Evolutionary conservation across 2,797 vertebrate species (phyloP), one percentile per base, ranked within the genome.

Genomic region (Dicrostonyx torquatus): DNA sequence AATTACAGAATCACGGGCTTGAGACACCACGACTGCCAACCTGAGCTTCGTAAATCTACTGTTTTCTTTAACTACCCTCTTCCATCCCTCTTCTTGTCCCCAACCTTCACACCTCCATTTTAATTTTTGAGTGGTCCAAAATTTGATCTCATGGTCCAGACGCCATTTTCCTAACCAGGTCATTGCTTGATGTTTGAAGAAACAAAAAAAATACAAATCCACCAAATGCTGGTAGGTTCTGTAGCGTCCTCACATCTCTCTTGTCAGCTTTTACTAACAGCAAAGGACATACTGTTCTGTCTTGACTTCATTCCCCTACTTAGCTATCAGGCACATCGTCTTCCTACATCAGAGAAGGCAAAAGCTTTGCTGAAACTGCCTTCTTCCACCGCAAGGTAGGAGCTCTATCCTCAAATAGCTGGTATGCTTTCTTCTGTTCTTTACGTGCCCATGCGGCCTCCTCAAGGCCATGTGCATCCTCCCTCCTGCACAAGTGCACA

Each of bases 121-220:
- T n/a, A 37, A 92, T 87, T 62, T 62, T 58, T 45, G 24, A 60
- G 3, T 43, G 11, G 40, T 58, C 34, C 43, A 48, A n/a, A 29
- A 84, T 90, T 90, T 93, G 60, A 87, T 94, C 53, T 37, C 45
- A 37, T 78, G 58, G 29, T 75, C 68, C 34, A 91, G 48, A 93
- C 87, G 8, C 6, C 0, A 13, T 90, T 92, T 91, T 89, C 26
- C 78, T 83, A 72, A 76, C 83, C 68, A 22, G 70, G 64, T 8
- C 72, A 73, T 40, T 87, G 43, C 85, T 90, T 72, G 6, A 18
- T n/a, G 55, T 85, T n/a, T 86, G 50, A 77, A 87, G 34, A 43
- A 22, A 89, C 14, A 53, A 68, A 76, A 68, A 76, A 64, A 53
- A 31, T 70, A 87, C 20, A 70, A 89, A 80, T 62, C n/a, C 40